Conservation (phyloP, 2,113 vertebrate species). For the Heterotilapia buettikoferi region DNA sequence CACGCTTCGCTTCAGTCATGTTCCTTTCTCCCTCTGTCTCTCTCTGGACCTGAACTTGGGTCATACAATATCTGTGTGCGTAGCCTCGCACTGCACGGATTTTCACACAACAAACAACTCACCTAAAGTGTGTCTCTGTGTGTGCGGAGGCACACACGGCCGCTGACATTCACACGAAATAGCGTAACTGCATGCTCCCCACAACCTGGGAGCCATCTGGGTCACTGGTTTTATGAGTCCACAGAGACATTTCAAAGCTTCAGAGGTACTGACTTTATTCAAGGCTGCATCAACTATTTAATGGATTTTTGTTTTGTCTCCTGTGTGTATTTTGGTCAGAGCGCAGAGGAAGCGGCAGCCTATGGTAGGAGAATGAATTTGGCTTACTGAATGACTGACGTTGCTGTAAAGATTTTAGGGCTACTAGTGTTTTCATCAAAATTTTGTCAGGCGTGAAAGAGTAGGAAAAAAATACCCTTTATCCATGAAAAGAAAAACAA, state of each 20-base stretch:
- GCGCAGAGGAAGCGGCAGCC: neutral
- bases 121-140: neutral
- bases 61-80: neutral
- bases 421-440: neutral
- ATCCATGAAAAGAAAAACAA: neutral
- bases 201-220: conserved; percentile 8
- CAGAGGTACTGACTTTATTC: conserved; percentile 2
- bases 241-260: conserved; percentile 5
- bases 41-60: conserved; percentile 4
- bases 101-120: neutral
- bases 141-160: neutral
- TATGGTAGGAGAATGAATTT: neutral
- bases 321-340: neutral
- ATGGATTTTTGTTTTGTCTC: conserved; percentile 22
- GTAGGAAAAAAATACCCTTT: neutral
- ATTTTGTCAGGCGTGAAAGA: neutral
- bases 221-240: conserved; percentile 22
- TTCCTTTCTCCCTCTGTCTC: neutral
- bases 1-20: conserved; percentile 26
- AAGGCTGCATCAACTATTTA: conserved; percentile 20
- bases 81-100: neutral
- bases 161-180: conserved; percentile 6
- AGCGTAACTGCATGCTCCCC: neutral
- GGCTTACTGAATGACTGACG: neutral
- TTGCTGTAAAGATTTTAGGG: neutral